These are phyloP conservation scores for Drosophila flavopinicola DNA, from an alignment of 2,888 invertebrate genomes.

Conservation along the genomic window DNA sequence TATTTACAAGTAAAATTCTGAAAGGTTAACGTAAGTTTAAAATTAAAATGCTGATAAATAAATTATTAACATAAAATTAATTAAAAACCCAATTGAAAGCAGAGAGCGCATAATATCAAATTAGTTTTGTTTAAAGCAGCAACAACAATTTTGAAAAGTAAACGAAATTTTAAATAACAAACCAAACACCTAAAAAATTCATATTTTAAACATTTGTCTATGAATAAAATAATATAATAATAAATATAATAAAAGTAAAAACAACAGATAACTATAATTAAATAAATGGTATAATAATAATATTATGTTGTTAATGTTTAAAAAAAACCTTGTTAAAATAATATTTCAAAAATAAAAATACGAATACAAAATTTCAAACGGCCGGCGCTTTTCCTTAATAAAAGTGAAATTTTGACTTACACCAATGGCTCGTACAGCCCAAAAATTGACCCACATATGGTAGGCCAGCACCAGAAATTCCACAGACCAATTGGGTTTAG, in stretches of 20 bases:
- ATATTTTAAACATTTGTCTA: constrained; percentile 78
- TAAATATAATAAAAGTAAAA: constrained; percentile 60
- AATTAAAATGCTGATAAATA: constrained; percentile 41
- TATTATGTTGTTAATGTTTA: constrained; percentile 85
- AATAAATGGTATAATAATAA: constrained; percentile 71
- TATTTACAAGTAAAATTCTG: constrained; percentile 60
- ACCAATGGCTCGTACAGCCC: constrained; percentile 26
- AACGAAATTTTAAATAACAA: constrained; percentile 63
- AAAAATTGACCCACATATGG: constrained; percentile 58
- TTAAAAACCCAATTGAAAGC: constrained; percentile 40
- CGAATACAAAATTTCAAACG: constrained; percentile 67
- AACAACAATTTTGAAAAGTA: constrained; percentile 39
- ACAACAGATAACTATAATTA: constrained; percentile 67
- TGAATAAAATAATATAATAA: constrained; percentile 41
- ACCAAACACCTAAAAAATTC: constrained; percentile 65
- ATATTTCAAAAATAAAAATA: constrained; percentile 83
- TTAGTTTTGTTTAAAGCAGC: constrained; percentile 54
- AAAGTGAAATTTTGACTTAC: constrained; percentile 72
- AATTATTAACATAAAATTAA: constrained; percentile 60
- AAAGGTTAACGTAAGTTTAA: constrained; percentile 55
- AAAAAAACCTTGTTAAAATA: constrained; percentile 84
- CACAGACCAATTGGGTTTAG: constrained; percentile 71
- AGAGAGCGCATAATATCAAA: constrained; percentile 45
- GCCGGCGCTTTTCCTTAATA: constrained; percentile 39
- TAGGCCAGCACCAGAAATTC: constrained; percentile 56